Conservation (phyloP, 1,140 invertebrate genomes). For the Dinoponera quadriceps region DNA sequence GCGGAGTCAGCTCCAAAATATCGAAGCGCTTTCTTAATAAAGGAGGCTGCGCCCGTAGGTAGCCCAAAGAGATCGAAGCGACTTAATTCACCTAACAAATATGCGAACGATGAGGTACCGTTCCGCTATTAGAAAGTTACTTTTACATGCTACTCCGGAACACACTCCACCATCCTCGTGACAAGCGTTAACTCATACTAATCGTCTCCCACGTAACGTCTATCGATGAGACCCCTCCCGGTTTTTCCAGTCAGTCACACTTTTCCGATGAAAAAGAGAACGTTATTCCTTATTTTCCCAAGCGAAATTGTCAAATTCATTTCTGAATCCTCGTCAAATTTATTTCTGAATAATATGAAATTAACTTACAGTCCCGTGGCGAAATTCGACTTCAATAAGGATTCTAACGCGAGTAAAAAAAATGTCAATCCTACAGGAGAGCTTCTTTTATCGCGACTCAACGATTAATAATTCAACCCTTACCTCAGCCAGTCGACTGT, state of each 20-base stretch:
- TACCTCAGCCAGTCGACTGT: constrained; percentile 60
- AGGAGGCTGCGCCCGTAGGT: too few relatives aligned
- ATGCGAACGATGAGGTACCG: constrained; percentile 15
- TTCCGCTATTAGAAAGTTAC: constrained; percentile 52
- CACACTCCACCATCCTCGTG: constrained; percentile 21
- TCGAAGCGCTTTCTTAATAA: too few relatives aligned
- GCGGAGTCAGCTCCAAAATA: too few relatives aligned
- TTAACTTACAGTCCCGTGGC: too few relatives aligned
- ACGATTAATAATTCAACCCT: constrained; percentile 27
- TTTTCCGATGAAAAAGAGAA: constrained; percentile 41
- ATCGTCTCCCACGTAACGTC: constrained; percentile 37
- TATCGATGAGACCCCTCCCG: constrained; percentile 4
- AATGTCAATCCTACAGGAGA: neutral
- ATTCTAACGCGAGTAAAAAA: too few relatives aligned
- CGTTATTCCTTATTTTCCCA: neutral
- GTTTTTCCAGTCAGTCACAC: neutral
- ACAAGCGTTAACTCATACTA: constrained; percentile 49
- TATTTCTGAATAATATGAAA: too few relatives aligned
- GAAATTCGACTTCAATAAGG: too few relatives aligned
- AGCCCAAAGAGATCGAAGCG: too few relatives aligned
- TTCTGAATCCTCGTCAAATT: too few relatives aligned
- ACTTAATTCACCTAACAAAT: constrained; percentile 23
- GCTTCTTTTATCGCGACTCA: neutral
- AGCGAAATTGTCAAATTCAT: too few relatives aligned
- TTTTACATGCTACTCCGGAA: constrained; percentile 44